Conservation (phyloP, 2,113 vertebrate species). For the Astur gentilis region DNA sequence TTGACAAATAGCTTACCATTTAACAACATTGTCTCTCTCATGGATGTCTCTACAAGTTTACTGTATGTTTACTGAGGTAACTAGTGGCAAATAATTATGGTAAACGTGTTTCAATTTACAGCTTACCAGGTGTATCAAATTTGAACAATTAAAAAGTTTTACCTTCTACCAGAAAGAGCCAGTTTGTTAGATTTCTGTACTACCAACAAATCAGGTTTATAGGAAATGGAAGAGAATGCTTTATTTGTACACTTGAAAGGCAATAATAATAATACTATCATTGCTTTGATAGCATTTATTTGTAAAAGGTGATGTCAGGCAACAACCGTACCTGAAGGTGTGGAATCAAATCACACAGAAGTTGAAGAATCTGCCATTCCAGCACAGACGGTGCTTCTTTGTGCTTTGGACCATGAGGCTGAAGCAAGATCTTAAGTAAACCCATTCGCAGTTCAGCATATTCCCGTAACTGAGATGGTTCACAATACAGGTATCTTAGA, state of each 20-base stretch:
- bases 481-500: constrained; percentile 89
- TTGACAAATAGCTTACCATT: not conserved
- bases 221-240: not conserved
- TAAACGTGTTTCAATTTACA: not conserved
- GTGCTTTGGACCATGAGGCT: not conserved
- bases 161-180: not conserved
- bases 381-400: not conserved
- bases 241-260: not conserved
- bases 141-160: not conserved
- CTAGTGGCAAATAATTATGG: not conserved
- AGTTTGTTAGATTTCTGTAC: not conserved
- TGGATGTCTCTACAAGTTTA: not conserved
- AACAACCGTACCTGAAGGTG: constrained; percentile 79
- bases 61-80: not conserved
- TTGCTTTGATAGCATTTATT: not conserved
- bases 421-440: constrained; percentile 83
- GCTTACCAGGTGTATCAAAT: not conserved
- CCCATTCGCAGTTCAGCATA: constrained; percentile 81
- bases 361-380: constrained; percentile 72
- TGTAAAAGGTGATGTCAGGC: not conserved
- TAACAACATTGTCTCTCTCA: not conserved
- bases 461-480: constrained; percentile 81
- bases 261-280: not conserved
- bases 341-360: constrained; percentile 82
- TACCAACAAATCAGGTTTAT: not conserved